These are phyloP conservation scores for Limanda limanda DNA, from an alignment of 2,113 vertebrate species.

Conservation along the genomic window DNA sequence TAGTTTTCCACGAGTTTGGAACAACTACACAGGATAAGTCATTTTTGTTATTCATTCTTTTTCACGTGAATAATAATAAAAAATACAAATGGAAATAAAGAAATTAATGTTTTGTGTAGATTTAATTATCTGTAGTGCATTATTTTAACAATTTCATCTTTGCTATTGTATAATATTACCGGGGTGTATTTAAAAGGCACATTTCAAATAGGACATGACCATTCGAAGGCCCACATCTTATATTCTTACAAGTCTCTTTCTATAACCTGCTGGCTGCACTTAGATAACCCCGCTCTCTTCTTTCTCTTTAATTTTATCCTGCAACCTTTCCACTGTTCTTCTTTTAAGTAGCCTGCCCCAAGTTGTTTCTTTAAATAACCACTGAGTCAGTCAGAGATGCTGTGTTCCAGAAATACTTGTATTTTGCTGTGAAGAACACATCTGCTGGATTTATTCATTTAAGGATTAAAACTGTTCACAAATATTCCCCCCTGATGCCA, in stretches of 20 bases:
- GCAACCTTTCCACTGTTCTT: background rate
- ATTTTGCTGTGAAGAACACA: conserved; percentile 34
- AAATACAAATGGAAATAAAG: background rate
- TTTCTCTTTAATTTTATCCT: background rate
- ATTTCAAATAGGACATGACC: background rate
- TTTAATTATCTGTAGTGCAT: too few species aligned
- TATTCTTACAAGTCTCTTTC: background rate
- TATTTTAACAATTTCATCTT: background rate
- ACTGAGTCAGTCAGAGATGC: conserved; percentile 17
- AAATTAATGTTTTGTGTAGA: too few species aligned
- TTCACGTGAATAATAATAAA: too few species aligned
- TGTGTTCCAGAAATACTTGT: conserved; percentile 16
- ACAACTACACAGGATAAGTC: background rate
- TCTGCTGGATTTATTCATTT: conserved; percentile 46
- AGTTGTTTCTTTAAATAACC: conserved; percentile 27
- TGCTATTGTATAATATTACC: background rate
- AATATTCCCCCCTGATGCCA: conserved; percentile 37
- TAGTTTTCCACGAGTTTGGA: background rate
- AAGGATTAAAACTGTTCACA: conserved; percentile 48
- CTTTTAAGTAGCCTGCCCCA: background rate
- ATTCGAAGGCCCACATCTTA: background rate
- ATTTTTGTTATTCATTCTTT: too few species aligned
- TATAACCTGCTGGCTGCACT: background rate
- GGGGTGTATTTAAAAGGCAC: background rate
- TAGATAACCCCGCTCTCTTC: background rate